Evolutionary conservation across 2,888 invertebrate genomes (phyloP).

Genomic region (Drosophila phalerata): DNA sequence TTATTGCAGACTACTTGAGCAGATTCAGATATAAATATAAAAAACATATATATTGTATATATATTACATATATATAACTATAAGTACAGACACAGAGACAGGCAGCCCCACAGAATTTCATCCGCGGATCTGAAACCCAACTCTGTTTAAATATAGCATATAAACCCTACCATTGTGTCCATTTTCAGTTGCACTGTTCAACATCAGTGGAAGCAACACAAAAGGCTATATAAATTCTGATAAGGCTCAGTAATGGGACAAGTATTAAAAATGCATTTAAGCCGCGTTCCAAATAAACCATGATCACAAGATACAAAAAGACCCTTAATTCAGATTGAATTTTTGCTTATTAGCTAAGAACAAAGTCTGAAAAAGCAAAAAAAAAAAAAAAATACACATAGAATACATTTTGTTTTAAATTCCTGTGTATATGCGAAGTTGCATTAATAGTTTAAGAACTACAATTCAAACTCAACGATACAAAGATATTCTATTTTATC

Average conservation of each 20-base stretch:
- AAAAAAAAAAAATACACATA: no score
- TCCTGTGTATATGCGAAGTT: slow-evolving; percentile 11
- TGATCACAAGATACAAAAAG: background rate
- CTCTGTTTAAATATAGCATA: slow-evolving; percentile 9
- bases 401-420: slow-evolving; percentile 10
- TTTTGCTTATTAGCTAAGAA: slow-evolving; percentile 27
- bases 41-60: background rate
- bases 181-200: slow-evolving; percentile 32
- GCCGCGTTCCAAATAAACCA: slow-evolving; percentile 10
- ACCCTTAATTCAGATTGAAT: background rate
- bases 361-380: slow-evolving; percentile 6
- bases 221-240: slow-evolving; percentile 20
- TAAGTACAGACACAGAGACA: background rate
- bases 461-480: no score
- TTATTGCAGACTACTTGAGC: slow-evolving; percentile 28
- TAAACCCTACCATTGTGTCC: slow-evolving; percentile 6
- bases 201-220: slow-evolving; percentile 27
- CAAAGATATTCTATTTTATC: no score
- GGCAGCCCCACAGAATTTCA: background rate
- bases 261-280: slow-evolving; percentile 21
- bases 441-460: no score
- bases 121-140: background rate
- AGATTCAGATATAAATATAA: background rate
- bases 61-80: background rate
- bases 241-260: background rate